Evolutionary conservation across 64 coral and sea anemone genomes (phyloP).

Genomic region (Stichodactyla mertensii): DNA sequence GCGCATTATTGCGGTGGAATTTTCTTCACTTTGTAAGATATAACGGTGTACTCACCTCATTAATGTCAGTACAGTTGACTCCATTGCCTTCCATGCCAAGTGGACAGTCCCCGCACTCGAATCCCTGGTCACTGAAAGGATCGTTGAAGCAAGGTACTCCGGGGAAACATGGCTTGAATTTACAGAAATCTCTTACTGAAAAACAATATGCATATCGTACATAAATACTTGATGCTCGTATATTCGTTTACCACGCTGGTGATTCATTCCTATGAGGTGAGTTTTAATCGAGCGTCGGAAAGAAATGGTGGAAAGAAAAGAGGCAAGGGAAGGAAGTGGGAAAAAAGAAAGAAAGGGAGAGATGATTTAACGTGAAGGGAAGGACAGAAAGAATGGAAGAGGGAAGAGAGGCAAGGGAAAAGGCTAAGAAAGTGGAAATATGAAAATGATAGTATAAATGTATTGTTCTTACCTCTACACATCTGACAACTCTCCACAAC

Average conservation of each 20-base stretch:
- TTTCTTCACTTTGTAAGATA: too few relatives aligned
- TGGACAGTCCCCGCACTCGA: slow-evolving; percentile 84
- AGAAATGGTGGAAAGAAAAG: too few relatives aligned
- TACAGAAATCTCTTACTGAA: slow-evolving; percentile 76
- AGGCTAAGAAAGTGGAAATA: not conserved
- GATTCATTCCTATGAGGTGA: not conserved
- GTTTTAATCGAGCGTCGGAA: too few relatives aligned
- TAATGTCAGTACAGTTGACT: slow-evolving; percentile 70
- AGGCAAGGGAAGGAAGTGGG: not conserved
- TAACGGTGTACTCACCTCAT: slow-evolving; percentile 52
- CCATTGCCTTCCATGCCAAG: slow-evolving; percentile 95
- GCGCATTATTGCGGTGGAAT: too few relatives aligned
- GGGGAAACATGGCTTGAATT: slow-evolving; percentile 85
- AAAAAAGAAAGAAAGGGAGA: not conserved
- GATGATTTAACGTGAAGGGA: too few relatives aligned
- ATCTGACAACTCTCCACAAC: slow-evolving; percentile 84
- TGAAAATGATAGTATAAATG: not conserved
- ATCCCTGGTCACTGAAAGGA: slow-evolving; percentile 50
- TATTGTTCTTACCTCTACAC: slow-evolving; percentile 74
- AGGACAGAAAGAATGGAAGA: too few relatives aligned
- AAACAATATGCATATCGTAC: not conserved
- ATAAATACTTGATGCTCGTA: not conserved
- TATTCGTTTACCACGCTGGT: not conserved
- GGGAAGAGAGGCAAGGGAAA: too few relatives aligned
- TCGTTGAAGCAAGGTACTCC: slow-evolving; percentile 83